Conservation (phyloP, 1,140 invertebrate species). For the Antheraea pernyi region DNA sequence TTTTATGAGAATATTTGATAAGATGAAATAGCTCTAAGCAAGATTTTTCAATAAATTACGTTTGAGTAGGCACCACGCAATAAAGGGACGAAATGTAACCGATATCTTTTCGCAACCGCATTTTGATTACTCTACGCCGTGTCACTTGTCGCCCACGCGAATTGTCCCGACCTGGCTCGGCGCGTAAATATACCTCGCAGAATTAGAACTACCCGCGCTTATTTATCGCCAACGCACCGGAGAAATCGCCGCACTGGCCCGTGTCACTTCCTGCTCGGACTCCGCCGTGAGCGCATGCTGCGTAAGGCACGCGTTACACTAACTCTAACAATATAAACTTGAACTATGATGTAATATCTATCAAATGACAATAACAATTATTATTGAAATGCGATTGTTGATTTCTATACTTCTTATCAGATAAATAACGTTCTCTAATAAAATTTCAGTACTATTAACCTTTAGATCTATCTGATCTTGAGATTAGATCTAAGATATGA, state of each 20-base stretch:
- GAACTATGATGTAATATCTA: no score
- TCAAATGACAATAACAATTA: no score
- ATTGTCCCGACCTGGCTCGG: slow-evolving; percentile 29
- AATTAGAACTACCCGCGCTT: slow-evolving; percentile 67
- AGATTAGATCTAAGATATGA: no score
- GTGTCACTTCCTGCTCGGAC: slow-evolving; percentile 59
- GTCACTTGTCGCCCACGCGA: slow-evolving; percentile 48
- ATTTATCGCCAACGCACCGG: slow-evolving; percentile 54
- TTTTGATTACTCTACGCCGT: slow-evolving; percentile 29
- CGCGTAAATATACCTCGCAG: slow-evolving; percentile 62
- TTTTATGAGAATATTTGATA: background rate
- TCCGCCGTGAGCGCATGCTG: background rate
- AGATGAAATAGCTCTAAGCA: background rate
- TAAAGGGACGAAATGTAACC: slow-evolving; percentile 15
- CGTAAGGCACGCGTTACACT: background rate
- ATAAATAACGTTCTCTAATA: no score
- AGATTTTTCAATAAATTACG: slow-evolving; percentile 1
- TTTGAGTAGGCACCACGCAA: slow-evolving; percentile 1
- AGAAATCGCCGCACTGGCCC: slow-evolving; percentile 52
- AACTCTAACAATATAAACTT: background rate
- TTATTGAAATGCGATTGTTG: no score
- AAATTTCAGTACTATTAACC: no score
- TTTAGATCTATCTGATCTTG: no score
- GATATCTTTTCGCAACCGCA: slow-evolving; percentile 26
- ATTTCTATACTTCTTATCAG: no score